Evolutionary conservation across 2,888 invertebrate species (phyloP), one percentile per base, ranked within the genome.

Genomic region (Dynastes grantii): DNA sequence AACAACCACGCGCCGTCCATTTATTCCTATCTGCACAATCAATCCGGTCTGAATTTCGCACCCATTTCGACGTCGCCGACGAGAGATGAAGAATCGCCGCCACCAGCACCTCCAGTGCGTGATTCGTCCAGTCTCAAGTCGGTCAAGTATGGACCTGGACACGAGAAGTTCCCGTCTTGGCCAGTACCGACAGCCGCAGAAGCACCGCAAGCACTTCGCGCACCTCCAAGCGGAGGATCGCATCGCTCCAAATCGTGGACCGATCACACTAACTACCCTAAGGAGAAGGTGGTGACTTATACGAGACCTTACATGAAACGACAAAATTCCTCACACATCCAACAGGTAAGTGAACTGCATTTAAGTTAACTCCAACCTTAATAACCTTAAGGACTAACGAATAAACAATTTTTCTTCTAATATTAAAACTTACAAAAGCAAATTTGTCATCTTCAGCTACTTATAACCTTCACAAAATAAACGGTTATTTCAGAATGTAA

Each of bases 91-190:
- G 89, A 90, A 67, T 91, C 91, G 70, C 90, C 91, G 82, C 91
- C 91, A 37, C 91, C 91, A 61, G 90, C 91, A 80, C 91, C 93
- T 49, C 93, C 94, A 63, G 92, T 92, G 68, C 89, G 94, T 83
- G 93, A 94, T 88, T 91, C 93, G 40, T 92, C 93, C 80, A 93
- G 92, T 85, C 91, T 94, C 86, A 92, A 92, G 86, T 91, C 91
- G 83, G 91, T 92, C 84, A 92, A 92, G 84, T 93, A 93, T 88
- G 92, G 93, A 65, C 92, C 93, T 79, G 93, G 93, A 80, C 94
- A 94, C 90, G 94, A 94, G 87, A 94, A 94, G 86, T 94, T 92
- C 86, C 94, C 94, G 1, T 94, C 94, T 80, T 94, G 94, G 94
- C 94, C 94, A 16, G 93, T 93, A 82, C 91, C 92, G 55, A 91